phyloP scores from a whole-genome alignment of 2,113 vertebrate species.

The Pampusana beccarii region DNA sequence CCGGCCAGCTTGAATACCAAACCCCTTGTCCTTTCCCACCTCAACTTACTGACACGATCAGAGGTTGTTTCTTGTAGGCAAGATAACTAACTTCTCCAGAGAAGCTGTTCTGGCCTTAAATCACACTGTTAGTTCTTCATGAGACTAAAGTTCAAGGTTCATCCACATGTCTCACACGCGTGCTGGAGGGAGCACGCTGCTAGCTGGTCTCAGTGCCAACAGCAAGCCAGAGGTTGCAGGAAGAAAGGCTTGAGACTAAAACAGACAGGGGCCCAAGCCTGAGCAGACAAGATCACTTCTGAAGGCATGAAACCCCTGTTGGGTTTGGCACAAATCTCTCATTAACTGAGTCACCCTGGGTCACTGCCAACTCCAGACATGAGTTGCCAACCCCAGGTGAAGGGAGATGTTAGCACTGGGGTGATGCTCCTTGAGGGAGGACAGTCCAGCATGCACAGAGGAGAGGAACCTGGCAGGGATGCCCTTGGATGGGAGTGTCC shows the following conservation, averaged over 20 bases:
- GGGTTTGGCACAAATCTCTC: not conserved
- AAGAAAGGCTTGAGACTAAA: not conserved
- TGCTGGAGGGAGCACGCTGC: not conserved
- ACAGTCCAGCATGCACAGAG: not conserved
- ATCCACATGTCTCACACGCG: not conserved
- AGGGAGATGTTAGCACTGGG: not conserved
- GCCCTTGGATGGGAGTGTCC: not conserved
- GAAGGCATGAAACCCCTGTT: not conserved
- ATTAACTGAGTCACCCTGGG: not conserved
- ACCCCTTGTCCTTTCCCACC: not conserved
- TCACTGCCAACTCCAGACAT: not conserved
- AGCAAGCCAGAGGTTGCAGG: not conserved
- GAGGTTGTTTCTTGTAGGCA: not conserved
- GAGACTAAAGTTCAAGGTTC: slow-evolving; percentile 5
- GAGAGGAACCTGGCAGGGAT: not conserved
- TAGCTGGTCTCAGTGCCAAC: not conserved
- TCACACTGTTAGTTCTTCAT: not conserved
- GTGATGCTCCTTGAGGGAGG: not conserved
- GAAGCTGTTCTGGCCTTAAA: not conserved
- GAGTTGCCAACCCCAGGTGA: not conserved
- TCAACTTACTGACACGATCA: not conserved
- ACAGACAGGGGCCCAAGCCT: not conserved
- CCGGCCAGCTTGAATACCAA: not conserved
- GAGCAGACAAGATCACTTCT: not conserved
- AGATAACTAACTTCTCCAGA: not conserved